Evolutionary conservation across 23 tunicate genomes (phyloP).

Genomic region (Trididemnum miniatum): DNA sequence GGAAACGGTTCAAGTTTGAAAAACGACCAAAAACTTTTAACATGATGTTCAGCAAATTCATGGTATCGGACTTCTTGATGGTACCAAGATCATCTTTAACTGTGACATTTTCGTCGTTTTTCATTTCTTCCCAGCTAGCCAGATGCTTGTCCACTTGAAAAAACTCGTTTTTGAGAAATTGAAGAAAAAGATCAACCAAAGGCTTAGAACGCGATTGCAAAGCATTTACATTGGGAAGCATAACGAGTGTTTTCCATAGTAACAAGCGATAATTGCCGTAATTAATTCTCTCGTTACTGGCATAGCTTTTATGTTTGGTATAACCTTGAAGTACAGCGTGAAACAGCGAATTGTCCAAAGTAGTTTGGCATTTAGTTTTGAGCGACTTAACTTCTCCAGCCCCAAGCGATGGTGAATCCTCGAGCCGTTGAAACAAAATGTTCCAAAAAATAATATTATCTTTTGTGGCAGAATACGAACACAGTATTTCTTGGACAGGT

Average conservation of each 20-base stretch:
- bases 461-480: constrained; percentile 34
- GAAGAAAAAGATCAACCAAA: constrained; percentile 46
- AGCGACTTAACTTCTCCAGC: not conserved
- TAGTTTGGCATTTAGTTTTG: not conserved
- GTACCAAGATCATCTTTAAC: not conserved
- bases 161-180: constrained; percentile 72
- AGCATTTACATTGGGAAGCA: constrained; percentile 39
- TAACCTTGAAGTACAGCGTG: constrained; percentile 1
- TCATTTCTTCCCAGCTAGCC: constrained; percentile 39
- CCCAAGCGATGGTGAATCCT: not conserved
- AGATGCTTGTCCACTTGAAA: constrained; percentile 55
- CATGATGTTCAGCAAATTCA: constrained; percentile 21
- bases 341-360: not conserved
- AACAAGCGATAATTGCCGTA: constrained; percentile 56
- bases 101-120: not conserved
- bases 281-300: constrained; percentile 1
- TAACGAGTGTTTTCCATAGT: constrained; percentile 52
- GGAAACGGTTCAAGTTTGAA: constrained; percentile 23
- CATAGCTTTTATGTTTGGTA: not conserved
- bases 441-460: constrained; percentile 52
- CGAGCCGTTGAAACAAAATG: constrained; percentile 50
- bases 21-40: constrained; percentile 61
- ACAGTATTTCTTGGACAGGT: constrained; percentile 43
- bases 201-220: constrained; percentile 34
- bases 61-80: not conserved